Evolutionary conservation across 2,888 invertebrate species (phyloP).

Genomic region (Cheilosia variabilis): DNA sequence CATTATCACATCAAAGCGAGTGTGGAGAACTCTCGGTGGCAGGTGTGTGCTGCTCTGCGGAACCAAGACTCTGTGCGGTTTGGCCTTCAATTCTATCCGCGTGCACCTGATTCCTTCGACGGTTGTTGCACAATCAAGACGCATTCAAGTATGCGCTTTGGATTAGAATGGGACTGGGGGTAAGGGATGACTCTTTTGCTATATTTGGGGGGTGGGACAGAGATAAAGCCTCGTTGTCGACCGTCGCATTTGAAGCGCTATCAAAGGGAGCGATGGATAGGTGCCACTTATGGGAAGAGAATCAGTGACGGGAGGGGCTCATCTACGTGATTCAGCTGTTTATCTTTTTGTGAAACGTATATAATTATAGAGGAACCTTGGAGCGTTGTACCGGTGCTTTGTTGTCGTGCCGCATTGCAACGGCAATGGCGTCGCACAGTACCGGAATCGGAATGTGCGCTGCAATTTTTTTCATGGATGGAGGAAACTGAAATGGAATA

Average conservation of each 20-base stretch:
- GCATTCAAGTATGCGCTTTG: slow-evolving; percentile 49
- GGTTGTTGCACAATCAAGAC: slow-evolving; percentile 35
- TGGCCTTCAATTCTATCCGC: slow-evolving; percentile 57
- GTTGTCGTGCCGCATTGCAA: slow-evolving; percentile 30
- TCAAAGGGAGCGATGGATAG: slow-evolving; percentile 52
- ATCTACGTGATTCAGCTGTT: slow-evolving; percentile 13
- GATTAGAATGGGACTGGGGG: slow-evolving; percentile 33
- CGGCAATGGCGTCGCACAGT: slow-evolving; percentile 1
- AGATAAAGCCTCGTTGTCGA: slow-evolving; percentile 12
- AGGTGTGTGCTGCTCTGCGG: slow-evolving; percentile 47
- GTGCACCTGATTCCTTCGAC: slow-evolving; percentile 62
- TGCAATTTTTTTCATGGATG: slow-evolving; percentile 66
- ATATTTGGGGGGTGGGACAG: slow-evolving; percentile 15
- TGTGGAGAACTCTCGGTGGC: slow-evolving; percentile 29
- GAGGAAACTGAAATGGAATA: slow-evolving; percentile 66
- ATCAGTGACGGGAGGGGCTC: slow-evolving; percentile 3
- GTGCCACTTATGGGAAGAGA: slow-evolving; percentile 22
- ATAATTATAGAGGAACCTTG: slow-evolving; percentile 57
- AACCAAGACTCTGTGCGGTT: slow-evolving; percentile 63
- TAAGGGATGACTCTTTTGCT: not conserved
- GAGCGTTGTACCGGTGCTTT: slow-evolving; percentile 15
- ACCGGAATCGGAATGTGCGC: slow-evolving; percentile 47
- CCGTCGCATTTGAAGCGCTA: slow-evolving; percentile 20
- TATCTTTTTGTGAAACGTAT: slow-evolving; percentile 21
- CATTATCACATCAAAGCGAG: slow-evolving; percentile 63